phyloP scores from a whole-genome alignment of 2,113 vertebrate genomes.

The Oreochromis spilurus region DNA sequence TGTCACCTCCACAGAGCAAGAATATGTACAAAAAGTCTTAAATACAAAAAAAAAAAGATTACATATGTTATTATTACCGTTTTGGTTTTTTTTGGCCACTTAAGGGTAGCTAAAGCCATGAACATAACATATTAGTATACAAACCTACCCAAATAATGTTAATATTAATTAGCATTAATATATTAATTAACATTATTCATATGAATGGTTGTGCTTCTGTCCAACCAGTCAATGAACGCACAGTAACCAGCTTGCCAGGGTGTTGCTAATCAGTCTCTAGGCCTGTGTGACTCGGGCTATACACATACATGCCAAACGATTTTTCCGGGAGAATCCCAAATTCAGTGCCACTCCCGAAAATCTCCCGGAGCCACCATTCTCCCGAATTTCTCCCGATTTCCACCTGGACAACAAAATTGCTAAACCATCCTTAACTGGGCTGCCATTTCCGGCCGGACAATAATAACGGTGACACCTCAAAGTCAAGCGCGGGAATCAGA shows the following conservation, averaged over 20 bases:
- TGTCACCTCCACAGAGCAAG: not conserved
- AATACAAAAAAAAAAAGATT: not conserved
- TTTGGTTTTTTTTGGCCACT: no score
- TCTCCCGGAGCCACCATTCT: not conserved
- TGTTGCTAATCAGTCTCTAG: not conserved
- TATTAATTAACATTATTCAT: not conserved
- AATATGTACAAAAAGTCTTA: not conserved
- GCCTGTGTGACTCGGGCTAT: not conserved
- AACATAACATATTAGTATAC: not conserved
- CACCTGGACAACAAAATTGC: not conserved
- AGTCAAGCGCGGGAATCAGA: not conserved
- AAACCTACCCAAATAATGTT: not conserved
- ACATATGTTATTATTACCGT: not conserved
- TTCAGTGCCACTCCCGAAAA: not conserved
- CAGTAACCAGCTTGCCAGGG: not conserved
- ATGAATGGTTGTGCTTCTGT: not conserved
- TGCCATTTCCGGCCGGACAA: not conserved
- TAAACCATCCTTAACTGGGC: not conserved
- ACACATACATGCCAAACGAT: not conserved
- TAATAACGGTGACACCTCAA: not conserved
- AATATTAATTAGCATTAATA: not conserved
- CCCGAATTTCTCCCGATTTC: not conserved
- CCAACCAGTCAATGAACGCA: not conserved
- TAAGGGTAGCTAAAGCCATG: not conserved
- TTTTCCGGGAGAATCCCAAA: not conserved